Conservation (phyloP, 2,113 vertebrate genomes). For the Hyla sarda region DNA sequence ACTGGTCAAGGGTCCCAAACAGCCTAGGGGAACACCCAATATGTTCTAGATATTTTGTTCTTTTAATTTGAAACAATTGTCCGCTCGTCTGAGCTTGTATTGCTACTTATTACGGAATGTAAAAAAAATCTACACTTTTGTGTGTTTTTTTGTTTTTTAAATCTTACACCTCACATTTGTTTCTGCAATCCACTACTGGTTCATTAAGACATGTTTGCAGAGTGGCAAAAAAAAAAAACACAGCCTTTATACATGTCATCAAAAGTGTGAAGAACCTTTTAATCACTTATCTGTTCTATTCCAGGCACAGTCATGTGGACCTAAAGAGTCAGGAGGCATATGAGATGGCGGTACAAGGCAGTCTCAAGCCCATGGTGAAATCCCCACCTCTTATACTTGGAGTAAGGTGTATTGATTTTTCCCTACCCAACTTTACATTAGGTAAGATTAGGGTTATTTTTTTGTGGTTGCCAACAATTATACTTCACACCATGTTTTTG, state of each 20-base stretch:
- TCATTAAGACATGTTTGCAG: not conserved
- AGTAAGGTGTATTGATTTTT: slow-evolving; percentile 80
- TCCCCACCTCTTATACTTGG: slow-evolving; percentile 84
- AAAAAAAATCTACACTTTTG: too few relatives aligned
- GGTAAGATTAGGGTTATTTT: slow-evolving; percentile 71
- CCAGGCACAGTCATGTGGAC: slow-evolving; percentile 86
- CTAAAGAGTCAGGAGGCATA: slow-evolving; percentile 91
- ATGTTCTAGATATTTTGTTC: too few relatives aligned
- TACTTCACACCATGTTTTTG: too few relatives aligned
- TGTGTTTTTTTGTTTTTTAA: too few relatives aligned
- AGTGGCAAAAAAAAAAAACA: not conserved
- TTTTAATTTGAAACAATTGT: not conserved
- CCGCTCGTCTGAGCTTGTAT: too few relatives aligned
- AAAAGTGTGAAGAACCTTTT: too few relatives aligned
- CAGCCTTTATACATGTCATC: too few relatives aligned
- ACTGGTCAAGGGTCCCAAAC: too few relatives aligned
- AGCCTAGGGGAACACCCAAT: too few relatives aligned
- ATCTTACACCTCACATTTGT: too few relatives aligned
- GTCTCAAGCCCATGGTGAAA: slow-evolving; percentile 84
- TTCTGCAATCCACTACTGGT: not conserved
- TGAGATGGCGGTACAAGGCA: slow-evolving; percentile 86
- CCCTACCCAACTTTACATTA: slow-evolving; percentile 86
- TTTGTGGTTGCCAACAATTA: too few relatives aligned
- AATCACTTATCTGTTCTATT: not conserved
- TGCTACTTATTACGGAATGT: too few relatives aligned